phyloP scores from a whole-genome alignment of 2,113 vertebrate species.

The Dendropsophus ebraccatus region DNA sequence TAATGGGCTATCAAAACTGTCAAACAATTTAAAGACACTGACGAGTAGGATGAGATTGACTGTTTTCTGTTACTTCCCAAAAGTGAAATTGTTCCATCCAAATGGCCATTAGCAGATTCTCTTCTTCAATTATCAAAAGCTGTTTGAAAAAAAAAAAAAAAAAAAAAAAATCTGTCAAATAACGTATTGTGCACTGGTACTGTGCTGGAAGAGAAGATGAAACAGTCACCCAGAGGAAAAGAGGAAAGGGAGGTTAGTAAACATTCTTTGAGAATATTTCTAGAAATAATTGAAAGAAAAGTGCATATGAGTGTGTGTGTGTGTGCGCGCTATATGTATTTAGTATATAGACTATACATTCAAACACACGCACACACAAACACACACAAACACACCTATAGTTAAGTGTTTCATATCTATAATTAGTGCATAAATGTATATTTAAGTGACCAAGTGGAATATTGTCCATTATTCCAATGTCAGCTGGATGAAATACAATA shows the following conservation, averaged over 20 bases:
- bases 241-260: constrained; percentile 56
- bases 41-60: constrained; percentile 66
- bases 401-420: neutral
- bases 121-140: constrained; percentile 64
- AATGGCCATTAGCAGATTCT: constrained; percentile 67
- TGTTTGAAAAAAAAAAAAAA: constrained; percentile 60
- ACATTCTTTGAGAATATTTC: constrained; percentile 51
- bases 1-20: constrained; percentile 74
- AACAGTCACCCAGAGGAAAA: constrained; percentile 56
- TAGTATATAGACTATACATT: neutral
- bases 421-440: too few relatives aligned
- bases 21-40: constrained; percentile 66
- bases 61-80: constrained; percentile 64
- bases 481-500: too few relatives aligned
- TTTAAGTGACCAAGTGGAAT: too few relatives aligned
- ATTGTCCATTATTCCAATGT: too few relatives aligned
- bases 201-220: constrained; percentile 29
- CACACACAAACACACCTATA: neutral
- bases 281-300: constrained; percentile 53
- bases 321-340: neutral
- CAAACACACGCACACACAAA: neutral
- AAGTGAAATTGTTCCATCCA: constrained; percentile 62
- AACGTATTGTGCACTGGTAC: constrained; percentile 54
- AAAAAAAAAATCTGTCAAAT: constrained; percentile 59
- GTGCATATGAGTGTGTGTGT: neutral